Evolutionary conservation across 2,113 vertebrate species (phyloP).

Genomic region (Procavia capensis): DNA sequence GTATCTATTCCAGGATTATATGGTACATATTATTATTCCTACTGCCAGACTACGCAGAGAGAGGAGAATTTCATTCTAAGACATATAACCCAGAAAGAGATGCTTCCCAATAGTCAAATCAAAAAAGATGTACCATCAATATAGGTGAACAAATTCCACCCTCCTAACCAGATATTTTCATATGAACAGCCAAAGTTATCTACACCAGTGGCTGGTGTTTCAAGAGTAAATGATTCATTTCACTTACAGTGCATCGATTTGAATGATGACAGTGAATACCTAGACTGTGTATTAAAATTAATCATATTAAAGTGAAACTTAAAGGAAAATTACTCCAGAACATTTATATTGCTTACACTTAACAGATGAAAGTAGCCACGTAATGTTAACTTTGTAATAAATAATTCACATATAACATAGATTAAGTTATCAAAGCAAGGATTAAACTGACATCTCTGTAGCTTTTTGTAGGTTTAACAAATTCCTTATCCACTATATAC

Average conservation of each 20-base stretch:
- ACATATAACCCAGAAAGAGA: constrained; percentile 46
- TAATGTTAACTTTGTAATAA: constrained; percentile 88
- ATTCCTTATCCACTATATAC: constrained; percentile 82
- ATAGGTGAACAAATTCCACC: constrained; percentile 39
- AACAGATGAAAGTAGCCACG: constrained; percentile 84
- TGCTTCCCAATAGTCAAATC: constrained; percentile 49
- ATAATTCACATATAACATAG: constrained; percentile 88
- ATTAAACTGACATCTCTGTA: constrained; percentile 84
- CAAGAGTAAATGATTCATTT: constrained; percentile 71
- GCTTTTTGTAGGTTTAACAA: constrained; percentile 83
- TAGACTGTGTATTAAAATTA: constrained; percentile 79
- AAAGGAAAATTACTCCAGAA: constrained; percentile 76
- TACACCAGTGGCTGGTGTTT: constrained; percentile 73
- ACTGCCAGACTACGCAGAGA: constrained; percentile 60
- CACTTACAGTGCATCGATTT: constrained; percentile 49
- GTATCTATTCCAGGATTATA: constrained; percentile 66
- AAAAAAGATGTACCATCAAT: constrained; percentile 66
- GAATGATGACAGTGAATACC: constrained; percentile 65
- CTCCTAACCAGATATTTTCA: constrained; percentile 33
- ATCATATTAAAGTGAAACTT: constrained; percentile 77
- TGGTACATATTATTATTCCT: constrained; percentile 65
- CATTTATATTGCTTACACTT: constrained; percentile 79
- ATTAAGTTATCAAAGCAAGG: constrained; percentile 85
- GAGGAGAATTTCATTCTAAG: constrained; percentile 58
- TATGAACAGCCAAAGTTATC: constrained; percentile 56